Percentiles rank a stretch among this genome's conserved stretches.
Conservation (phyloP, 1,140 invertebrate species). For the Cotesia glomerata region DNA sequence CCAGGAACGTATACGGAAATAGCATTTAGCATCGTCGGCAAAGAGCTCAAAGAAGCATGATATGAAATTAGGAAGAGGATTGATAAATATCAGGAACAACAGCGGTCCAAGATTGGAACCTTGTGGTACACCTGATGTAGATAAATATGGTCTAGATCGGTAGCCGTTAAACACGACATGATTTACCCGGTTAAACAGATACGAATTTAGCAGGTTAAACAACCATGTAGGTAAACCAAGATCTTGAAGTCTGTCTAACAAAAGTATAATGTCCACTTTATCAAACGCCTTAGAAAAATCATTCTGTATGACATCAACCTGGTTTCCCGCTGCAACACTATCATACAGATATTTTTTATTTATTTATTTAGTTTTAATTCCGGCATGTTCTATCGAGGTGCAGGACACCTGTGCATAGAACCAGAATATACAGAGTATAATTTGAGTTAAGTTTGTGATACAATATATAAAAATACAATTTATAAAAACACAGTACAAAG, state of each 20-base stretch:
- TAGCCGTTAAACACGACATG: neutral
- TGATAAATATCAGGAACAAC: constrained; percentile 2
- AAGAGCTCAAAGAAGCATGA: neutral
- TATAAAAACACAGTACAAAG: no score
- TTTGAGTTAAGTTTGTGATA: no score
- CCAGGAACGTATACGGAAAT: neutral
- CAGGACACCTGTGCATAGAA: no score
- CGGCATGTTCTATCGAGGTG: no score
- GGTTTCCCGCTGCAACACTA: constrained; percentile 16
- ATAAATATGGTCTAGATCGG: neutral
- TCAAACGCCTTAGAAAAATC: constrained; percentile 47
- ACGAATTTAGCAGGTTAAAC: neutral
- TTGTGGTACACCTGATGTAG: neutral
- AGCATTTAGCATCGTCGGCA: neutral
- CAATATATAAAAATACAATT: no score
- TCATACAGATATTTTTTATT: constrained; percentile 1
- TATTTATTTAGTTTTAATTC: no score
- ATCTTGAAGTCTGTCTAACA: neutral
- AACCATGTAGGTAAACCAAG: neutral
- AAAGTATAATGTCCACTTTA: constrained; percentile 30
- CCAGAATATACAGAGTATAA: no score
- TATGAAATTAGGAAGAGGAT: neutral
- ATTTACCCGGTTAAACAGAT: neutral
- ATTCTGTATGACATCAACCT: constrained; percentile 38
- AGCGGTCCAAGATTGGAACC: constrained; percentile 2